phyloP scores from a whole-genome alignment of 1,140 invertebrate species.

The Laupala kohalensis region DNA sequence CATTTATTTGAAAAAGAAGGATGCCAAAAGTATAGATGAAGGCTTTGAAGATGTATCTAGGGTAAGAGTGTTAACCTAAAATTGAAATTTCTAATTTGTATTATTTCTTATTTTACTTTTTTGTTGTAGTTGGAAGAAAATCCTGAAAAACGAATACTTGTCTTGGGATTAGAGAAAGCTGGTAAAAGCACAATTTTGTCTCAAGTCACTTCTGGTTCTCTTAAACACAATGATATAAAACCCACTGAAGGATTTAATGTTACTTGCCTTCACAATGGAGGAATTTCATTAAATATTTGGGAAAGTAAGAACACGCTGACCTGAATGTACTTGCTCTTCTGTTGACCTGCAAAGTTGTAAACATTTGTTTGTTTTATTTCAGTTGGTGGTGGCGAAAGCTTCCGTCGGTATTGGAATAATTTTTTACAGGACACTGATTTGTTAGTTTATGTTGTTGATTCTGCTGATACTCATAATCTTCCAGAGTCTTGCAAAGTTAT shows the following conservation, averaged over 20 bases:
- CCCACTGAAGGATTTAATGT: conserved; percentile 29
- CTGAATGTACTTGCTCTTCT: too few relatives aligned
- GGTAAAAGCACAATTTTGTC: conserved; percentile 32
- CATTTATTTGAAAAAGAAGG: conserved; percentile 30
- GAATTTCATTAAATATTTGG: conserved; percentile 28
- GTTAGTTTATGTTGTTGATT: conserved; percentile 34
- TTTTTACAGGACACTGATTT: conserved; percentile 36
- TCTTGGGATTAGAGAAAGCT: conserved; percentile 30
- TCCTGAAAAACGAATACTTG: conserved; percentile 27
- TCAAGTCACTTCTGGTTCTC: conserved; percentile 24
- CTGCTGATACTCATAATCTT: conserved; percentile 25
- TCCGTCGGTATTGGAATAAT: conserved; percentile 31
- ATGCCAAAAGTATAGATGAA: conserved; percentile 30
- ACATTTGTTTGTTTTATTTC: background rate
- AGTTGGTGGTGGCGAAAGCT: conserved; percentile 31
- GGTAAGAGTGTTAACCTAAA: conserved; percentile 21
- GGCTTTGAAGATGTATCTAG: conserved; percentile 33
- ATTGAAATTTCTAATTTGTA: background rate
- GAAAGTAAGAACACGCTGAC: too few relatives aligned
- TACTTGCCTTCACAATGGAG: conserved; percentile 25
- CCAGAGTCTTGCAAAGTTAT: conserved; percentile 25
- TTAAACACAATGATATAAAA: conserved; percentile 18
- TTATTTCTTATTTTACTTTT: background rate
- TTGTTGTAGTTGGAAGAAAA: conserved; percentile 22
- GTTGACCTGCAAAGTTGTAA: too few relatives aligned